Conservation (phyloP, 1,140 invertebrate genomes). For the Trachymyrmex cornetzi region DNA sequence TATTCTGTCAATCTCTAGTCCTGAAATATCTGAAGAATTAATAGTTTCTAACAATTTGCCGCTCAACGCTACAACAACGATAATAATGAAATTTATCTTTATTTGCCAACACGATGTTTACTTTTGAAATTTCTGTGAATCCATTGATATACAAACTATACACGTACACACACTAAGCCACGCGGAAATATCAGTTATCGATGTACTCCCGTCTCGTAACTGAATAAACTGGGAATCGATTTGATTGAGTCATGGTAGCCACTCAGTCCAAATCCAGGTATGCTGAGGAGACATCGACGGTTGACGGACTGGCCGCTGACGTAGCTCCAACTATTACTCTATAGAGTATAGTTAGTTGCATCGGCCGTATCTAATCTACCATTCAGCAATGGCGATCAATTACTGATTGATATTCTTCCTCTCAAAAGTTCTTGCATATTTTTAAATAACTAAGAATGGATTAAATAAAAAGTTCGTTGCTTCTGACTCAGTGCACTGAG, state of each 20-base stretch:
- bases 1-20: neutral
- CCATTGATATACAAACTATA: neutral
- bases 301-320: constrained; percentile 68
- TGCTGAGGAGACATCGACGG: constrained; percentile 61
- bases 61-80: neutral
- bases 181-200: constrained; percentile 32
- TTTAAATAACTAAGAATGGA: constrained; percentile 1
- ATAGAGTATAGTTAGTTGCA: neutral
- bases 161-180: neutral
- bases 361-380: neutral
- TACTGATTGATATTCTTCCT: neutral
- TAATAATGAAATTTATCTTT: constrained; percentile 21
- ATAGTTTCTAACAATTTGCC: neutral
- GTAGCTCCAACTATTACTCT: constrained; percentile 67
- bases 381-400: neutral
- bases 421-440: neutral
- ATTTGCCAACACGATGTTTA: constrained; percentile 18
- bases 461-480: neutral
- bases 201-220: neutral
- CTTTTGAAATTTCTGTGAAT: neutral
- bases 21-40: neutral
- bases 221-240: constrained; percentile 64
- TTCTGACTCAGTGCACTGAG: neutral
- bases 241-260: constrained; percentile 19
- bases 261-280: constrained; percentile 55